Evolutionary conservation across 2,888 invertebrate species (phyloP).

Genomic region (Abrostola triplasia): DNA sequence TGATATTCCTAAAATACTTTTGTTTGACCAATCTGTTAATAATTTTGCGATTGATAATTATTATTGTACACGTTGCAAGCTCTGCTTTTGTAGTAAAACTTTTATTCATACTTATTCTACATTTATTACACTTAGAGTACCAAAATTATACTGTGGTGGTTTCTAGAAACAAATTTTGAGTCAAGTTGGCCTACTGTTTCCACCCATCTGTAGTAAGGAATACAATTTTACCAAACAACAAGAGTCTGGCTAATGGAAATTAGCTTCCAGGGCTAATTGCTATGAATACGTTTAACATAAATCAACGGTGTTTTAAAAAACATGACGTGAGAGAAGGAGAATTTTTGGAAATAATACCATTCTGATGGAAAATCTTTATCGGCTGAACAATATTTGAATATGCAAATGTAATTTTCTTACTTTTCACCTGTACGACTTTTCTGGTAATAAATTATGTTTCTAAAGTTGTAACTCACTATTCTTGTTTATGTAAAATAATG

Average conservation of each 20-base stretch:
- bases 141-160: too few species aligned
- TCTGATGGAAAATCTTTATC: conserved; percentile 56
- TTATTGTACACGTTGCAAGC: too few species aligned
- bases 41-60: too few species aligned
- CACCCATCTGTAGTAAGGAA: conserved; percentile 42
- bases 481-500: background rate
- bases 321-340: conserved; percentile 63
- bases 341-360: conserved; percentile 51
- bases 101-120: too few species aligned
- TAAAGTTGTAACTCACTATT: conserved; percentile 23
- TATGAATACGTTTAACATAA: conserved; percentile 76
- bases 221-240: conserved; percentile 64
- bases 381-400: conserved; percentile 50
- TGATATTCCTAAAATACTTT: too few species aligned
- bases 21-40: too few species aligned
- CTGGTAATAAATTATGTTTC: conserved; percentile 32
- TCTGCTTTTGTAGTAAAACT: too few species aligned
- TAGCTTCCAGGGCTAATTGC: conserved; percentile 73
- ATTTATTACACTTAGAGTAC: too few species aligned
- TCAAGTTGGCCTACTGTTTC: conserved; percentile 41
- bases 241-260: conserved; percentile 71
- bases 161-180: background rate
- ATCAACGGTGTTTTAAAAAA: conserved; percentile 72
- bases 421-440: conserved; percentile 21
- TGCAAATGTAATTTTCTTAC: conserved; percentile 42